phyloP scores from a whole-genome alignment of 2,113 vertebrate genomes.

The Melanerpes formicivorus region DNA sequence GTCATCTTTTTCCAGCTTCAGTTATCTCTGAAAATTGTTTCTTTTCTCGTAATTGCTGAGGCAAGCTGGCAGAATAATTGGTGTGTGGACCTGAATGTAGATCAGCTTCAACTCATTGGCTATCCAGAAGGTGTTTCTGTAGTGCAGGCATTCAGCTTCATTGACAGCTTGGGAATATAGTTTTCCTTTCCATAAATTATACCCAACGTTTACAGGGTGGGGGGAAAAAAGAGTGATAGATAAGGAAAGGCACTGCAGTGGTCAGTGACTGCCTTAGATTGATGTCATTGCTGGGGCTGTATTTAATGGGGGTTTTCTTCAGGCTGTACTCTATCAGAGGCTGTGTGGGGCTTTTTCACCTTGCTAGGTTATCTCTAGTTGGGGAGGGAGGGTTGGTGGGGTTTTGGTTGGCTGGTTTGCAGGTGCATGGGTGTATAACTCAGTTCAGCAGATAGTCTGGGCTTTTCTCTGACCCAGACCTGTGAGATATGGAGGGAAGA shows the following conservation, averaged over 20 bases:
- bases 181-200: background rate
- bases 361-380: background rate
- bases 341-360: background rate
- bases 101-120: background rate
- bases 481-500: background rate
- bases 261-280: background rate
- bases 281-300: background rate
- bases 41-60: conserved; percentile 25
- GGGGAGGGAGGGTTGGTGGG: background rate
- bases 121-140: background rate
- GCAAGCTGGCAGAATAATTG: conserved; percentile 13
- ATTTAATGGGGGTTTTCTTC: background rate
- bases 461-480: background rate
- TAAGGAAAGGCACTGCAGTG: background rate
- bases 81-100: conserved; percentile 10
- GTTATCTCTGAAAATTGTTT: conserved; percentile 50
- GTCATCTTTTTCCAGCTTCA: background rate
- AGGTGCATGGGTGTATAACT: background rate
- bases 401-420: background rate
- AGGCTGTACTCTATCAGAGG: background rate
- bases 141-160: background rate
- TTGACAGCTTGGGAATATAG: background rate
- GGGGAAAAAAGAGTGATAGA: background rate
- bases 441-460: background rate
- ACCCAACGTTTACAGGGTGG: background rate